Evolutionary conservation across 2,797 vertebrate genomes (phyloP).

Genomic region (Siniperca undulata): DNA sequence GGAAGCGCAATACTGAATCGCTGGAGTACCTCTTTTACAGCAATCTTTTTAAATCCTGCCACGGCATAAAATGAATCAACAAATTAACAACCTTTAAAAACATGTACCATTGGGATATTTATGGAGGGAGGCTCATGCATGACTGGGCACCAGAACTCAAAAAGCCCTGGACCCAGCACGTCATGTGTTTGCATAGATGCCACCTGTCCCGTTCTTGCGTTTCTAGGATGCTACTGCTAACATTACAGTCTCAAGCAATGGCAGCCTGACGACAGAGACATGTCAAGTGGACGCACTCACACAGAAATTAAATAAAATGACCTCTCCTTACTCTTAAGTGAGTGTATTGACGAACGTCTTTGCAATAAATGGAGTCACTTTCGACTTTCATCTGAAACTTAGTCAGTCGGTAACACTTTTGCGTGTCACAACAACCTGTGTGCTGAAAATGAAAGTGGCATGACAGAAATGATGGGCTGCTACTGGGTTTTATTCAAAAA

Average conservation of each 20-base stretch:
- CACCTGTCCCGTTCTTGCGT: conserved; percentile 74
- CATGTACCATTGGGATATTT: conserved; percentile 36
- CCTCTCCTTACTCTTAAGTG: conserved; percentile 17
- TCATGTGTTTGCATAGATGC: conserved; percentile 68
- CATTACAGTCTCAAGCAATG: background rate
- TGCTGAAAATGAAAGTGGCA: conserved; percentile 10
- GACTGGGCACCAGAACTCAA: conserved; percentile 41
- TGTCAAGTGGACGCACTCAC: conserved; percentile 44
- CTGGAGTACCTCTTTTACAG: conserved; percentile 6
- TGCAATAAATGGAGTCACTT: conserved; percentile 17
- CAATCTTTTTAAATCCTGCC: conserved; percentile 21
- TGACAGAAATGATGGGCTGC: background rate
- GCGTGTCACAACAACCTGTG: conserved; percentile 28
- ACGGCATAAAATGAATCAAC: conserved; percentile 27
- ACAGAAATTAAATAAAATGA: conserved; percentile 27
- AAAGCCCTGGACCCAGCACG: conserved; percentile 17
- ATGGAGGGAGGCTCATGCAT: conserved; percentile 43
- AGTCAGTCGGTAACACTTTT: background rate
- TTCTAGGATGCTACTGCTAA: conserved; percentile 56
- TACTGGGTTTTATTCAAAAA: conserved; percentile 43
- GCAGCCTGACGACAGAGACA: conserved; percentile 61
- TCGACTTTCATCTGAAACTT: background rate
- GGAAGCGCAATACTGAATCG: background rate
- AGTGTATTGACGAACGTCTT: conserved; percentile 14
- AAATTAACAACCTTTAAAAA: conserved; percentile 43